Evolutionary conservation across 2,888 invertebrate species (phyloP), one percentile per base, ranked within the genome.

Genomic region (Xiphydria camelus): DNA sequence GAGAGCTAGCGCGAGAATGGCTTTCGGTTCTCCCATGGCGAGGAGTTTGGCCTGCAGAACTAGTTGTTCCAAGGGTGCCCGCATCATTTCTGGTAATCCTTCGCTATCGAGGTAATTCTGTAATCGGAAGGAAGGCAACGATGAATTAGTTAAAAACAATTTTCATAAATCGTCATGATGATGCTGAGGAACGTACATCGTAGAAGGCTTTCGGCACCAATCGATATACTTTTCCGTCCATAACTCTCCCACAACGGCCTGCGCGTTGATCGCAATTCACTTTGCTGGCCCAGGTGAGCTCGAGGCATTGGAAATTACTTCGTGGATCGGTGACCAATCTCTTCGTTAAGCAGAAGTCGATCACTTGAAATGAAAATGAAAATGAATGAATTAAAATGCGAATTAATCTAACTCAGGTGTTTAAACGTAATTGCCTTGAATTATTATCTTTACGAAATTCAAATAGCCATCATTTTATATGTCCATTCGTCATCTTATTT

Each of bases 311-410:
- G 69, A 87, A 91, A 78, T 91, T 91, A 0, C 93, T 90, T 0
- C 78, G 77, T 1, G 82, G 78, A 70, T 96, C 91, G 35, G 87
- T 85, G 4, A 87, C 79, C 59, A 94, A 75, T 22, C 84, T 82
- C 78, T 95, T 96, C 47, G 91, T 91, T 48, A 96, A 78, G 75
- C 96, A 97, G 76, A 92, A 96, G 77, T 98, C 97, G 62, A 97
- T 88, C 35, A 98, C 95, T 89, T 70, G 32, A 76, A 73, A 45
- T 61, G 45, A 53, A 45, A 33, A 76, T 73, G 45, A 61, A 45
- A 53, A 44, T 47, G 47, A 39, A 37, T 35, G 39, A 31, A n/a
- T n/a, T n/a, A n/a, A n/a, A n/a, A n/a, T n/a, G n/a, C n/a, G n/a
- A n/a, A n/a, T n/a, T 25, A n/a, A 23, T 29, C 21, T 38, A 12